Conservation (phyloP, 2,113 vertebrate genomes). For the Asarcornis scutulata region DNA sequence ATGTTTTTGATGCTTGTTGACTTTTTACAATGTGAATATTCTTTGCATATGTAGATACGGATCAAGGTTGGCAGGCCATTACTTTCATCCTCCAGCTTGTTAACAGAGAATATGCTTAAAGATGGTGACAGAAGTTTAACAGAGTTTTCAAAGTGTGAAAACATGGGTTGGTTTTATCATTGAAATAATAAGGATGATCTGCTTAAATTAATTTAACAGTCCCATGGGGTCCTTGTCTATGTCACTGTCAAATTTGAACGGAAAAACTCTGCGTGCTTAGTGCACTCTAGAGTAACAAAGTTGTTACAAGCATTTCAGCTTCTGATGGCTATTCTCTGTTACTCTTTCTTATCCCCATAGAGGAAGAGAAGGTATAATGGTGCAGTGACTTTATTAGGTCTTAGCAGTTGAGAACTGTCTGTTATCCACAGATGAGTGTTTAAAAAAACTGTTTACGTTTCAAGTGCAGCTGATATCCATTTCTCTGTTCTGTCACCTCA, state of each 20-base stretch:
- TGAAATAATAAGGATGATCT: not conserved
- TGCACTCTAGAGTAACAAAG: not conserved
- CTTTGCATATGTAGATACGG: not conserved
- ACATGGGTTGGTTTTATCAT: not conserved
- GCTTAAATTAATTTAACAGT: not conserved
- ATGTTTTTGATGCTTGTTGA: not conserved
- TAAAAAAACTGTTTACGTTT: not conserved
- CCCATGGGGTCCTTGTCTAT: not conserved
- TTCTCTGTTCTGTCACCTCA: not conserved
- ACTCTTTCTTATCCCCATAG: not conserved
- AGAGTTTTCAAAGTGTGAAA: not conserved
- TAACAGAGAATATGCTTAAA: not conserved
- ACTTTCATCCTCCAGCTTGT: not conserved
- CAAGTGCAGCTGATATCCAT: not conserved
- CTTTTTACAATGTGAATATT: not conserved
- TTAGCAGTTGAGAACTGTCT: not conserved
- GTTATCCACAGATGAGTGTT: not conserved
- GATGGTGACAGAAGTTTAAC: not conserved
- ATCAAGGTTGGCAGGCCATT: not conserved
- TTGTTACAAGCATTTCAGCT: not conserved
- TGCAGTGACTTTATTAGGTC: not conserved
- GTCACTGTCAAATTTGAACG: not conserved
- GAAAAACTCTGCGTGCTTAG: not conserved
- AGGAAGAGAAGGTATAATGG: not conserved
- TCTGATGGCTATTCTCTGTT: not conserved